Evolutionary conservation across 2,797 vertebrate genomes (phyloP).

Genomic region (Cuniculus paca): DNA sequence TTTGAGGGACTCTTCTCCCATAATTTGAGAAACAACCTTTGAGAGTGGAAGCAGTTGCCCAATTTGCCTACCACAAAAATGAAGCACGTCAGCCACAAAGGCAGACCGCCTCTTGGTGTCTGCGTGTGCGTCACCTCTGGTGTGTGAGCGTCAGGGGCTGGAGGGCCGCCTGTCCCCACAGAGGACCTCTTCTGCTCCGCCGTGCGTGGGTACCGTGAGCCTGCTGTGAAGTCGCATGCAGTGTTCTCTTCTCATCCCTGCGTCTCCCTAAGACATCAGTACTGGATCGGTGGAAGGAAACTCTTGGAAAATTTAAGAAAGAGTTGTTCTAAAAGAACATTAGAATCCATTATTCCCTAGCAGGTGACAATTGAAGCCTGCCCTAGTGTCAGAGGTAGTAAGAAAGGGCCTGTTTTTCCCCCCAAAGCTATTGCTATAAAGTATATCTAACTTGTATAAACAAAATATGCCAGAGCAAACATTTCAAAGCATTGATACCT

Average conservation of each 20-base stretch:
- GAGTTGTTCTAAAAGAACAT: background rate
- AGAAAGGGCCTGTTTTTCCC: background rate
- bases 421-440: background rate
- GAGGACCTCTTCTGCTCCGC: background rate
- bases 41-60: background rate
- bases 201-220: background rate
- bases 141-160: background rate
- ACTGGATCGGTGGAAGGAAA: background rate
- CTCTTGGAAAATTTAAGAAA: background rate
- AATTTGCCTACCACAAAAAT: slow-evolving; percentile 12
- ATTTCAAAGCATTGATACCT: slow-evolving; percentile 35
- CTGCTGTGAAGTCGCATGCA: background rate
- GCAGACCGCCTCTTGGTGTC: background rate
- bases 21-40: background rate
- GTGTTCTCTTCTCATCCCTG: background rate
- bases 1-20: background rate
- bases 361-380: background rate
- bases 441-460: background rate
- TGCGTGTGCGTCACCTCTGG: background rate
- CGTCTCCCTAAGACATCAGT: background rate
- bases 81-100: background rate
- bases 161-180: background rate
- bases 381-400: background rate
- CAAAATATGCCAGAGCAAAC: background rate
- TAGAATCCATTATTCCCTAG: background rate